Evolutionary conservation across 2,888 invertebrate species (phyloP).

Genomic region (Ennomos fuscantarius): DNA sequence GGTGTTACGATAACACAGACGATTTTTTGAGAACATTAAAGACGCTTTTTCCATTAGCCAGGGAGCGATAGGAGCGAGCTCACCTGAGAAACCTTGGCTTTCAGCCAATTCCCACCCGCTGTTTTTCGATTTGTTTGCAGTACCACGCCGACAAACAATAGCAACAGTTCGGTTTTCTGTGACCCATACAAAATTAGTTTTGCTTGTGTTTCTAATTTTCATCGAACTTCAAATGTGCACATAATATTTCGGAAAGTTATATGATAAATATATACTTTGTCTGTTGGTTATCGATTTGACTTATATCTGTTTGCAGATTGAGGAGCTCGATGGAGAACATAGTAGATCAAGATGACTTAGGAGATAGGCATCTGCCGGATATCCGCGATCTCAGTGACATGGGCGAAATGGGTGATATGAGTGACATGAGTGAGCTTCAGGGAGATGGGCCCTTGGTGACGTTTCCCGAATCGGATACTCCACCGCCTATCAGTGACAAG

Average conservation of each 20-base stretch:
- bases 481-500: conserved; percentile 83
- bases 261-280: background rate
- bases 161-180: conserved; percentile 68
- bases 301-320: conserved; percentile 75
- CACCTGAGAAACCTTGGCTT: conserved; percentile 83
- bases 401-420: conserved; percentile 79
- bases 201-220: conserved; percentile 25
- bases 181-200: conserved; percentile 44
- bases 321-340: conserved; percentile 92
- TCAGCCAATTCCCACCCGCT: conserved; percentile 75
- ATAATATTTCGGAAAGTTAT: conserved; percentile 9
- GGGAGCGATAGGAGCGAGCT: conserved; percentile 66
- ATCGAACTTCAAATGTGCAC: conserved; percentile 15
- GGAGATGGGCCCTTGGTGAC: conserved; percentile 90
- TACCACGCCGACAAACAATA: conserved; percentile 80
- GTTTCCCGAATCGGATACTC: conserved; percentile 92
- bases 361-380: conserved; percentile 73
- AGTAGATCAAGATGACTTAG: conserved; percentile 87
- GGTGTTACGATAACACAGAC: conserved; percentile 57
- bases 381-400: conserved; percentile 80
- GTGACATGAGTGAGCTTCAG: conserved; percentile 76
- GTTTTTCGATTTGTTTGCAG: conserved; percentile 76
- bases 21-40: conserved; percentile 49
- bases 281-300: conserved; percentile 2
- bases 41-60: conserved; percentile 58